Percentiles rank a stretch among this genome's conserved stretches.
Evolutionary conservation across 64 coral and sea anemone genomes (phyloP).

Genomic region (Dendrophyllia cribrosa): DNA sequence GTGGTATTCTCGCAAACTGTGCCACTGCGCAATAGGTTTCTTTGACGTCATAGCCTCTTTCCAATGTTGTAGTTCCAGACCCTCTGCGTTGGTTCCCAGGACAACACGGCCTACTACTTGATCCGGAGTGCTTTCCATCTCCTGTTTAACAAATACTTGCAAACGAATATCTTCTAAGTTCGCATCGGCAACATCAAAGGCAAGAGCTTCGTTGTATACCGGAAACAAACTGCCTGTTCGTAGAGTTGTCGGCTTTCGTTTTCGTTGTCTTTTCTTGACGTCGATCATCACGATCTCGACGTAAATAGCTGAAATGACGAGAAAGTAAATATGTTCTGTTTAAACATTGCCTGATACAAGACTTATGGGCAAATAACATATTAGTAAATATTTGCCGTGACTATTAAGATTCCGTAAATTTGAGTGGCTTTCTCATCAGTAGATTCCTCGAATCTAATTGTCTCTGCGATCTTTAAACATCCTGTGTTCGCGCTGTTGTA

Average conservation of each 20-base stretch:
- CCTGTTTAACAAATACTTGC: constrained; percentile 96
- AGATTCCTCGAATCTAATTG: too few relatives aligned
- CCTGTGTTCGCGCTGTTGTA: too few relatives aligned
- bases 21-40: constrained; percentile 97
- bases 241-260: constrained; percentile 88
- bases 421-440: too few relatives aligned
- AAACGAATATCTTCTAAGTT: constrained; percentile 85
- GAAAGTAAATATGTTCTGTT: background rate
- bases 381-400: too few relatives aligned
- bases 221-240: constrained; percentile 83
- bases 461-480: too few relatives aligned
- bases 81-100: constrained; percentile 78
- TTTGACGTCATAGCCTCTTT: constrained; percentile 97
- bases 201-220: constrained; percentile 97
- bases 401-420: too few relatives aligned
- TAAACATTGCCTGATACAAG: background rate
- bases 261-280: constrained; percentile 79
- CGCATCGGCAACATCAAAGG: constrained; percentile 88
- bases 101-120: constrained; percentile 87
- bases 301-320: constrained; percentile 78
- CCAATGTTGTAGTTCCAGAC: constrained; percentile 87
- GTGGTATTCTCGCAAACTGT: constrained; percentile 80
- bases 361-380: too few relatives aligned
- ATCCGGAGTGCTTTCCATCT: constrained; percentile 86
- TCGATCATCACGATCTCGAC: constrained; percentile 91